Evolutionary conservation across 2,888 invertebrate species (phyloP).

Genomic region (Sabatieria punctata): DNA sequence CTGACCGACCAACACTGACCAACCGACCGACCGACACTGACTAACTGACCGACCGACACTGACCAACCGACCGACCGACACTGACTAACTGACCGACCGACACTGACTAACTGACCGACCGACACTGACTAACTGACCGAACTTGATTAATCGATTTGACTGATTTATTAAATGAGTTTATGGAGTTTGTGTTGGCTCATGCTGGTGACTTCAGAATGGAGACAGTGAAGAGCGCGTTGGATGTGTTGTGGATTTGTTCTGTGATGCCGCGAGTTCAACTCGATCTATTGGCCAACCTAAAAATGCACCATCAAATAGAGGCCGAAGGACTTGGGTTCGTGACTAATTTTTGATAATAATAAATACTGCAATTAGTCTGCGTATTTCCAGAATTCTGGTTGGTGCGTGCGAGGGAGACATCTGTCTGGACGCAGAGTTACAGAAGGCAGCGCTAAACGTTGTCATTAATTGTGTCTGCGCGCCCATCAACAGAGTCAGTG

Average conservation of each 20-base stretch:
- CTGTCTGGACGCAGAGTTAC: conserved; percentile 72
- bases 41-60: too few species aligned
- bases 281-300: conserved; percentile 34
- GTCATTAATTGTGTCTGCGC: conserved; percentile 65
- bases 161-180: too few species aligned
- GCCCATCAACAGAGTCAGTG: conserved; percentile 9
- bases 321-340: conserved; percentile 46
- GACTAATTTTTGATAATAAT: not conserved
- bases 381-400: conserved; percentile 48
- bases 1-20: too few species aligned
- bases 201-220: conserved; percentile 50
- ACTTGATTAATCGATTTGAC: too few species aligned
- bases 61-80: too few species aligned
- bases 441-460: conserved; percentile 70
- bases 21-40: too few species aligned
- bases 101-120: too few species aligned
- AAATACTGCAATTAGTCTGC: not conserved
- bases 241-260: conserved; percentile 73
- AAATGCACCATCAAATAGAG: conserved; percentile 50
- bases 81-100: too few species aligned
- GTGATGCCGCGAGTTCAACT: conserved; percentile 59
- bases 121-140: too few species aligned
- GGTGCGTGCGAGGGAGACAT: conserved; percentile 78
- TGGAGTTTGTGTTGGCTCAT: too few species aligned
- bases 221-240: conserved; percentile 58